Base-by-base conservation (phyloP, 2,113 vertebrate species). In the Carettochelys insculpta region DNA sequence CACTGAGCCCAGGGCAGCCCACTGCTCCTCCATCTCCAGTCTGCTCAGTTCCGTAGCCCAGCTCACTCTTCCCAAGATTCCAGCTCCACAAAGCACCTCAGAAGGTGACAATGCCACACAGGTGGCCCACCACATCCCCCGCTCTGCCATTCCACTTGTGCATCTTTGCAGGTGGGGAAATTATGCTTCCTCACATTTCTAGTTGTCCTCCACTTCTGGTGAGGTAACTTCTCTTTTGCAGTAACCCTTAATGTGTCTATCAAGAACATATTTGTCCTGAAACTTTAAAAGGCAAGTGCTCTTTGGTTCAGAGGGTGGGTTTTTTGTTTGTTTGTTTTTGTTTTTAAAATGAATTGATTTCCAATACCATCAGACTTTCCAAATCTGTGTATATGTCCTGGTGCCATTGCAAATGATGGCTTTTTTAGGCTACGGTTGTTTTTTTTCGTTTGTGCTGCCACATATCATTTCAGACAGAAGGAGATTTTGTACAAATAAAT, bases 221-320 rank as follows among this genome's bases (percentile, higher is more conserved):
- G 58, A 77, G 47, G 25, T 50, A 96, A 81, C 4, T 3, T 77
- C 11, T 87, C 34, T 71, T 86, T 90, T 87, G 43, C 77, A 92
- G 56, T 29, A 86, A 81, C 17, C 61, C 73, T 93, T 41, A 50
- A 58, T 1, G 0, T 20, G 47, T 88, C 85, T 95, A 20, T 88
- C 90, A 96, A 96, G 92, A 90, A 95, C 87, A 82, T 14, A 12
- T 89, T 91, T 95, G 65, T 80, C 92, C 73, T 82, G 47, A 78
- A 91, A 91, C 77, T 82, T 93, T 29, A 85, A 93, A 95, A 94
- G 83, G 7, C 75, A 93, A 94, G 29, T 27, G 34, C 8, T 75
- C 76, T 94, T 89, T 90, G 48, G 41, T 93, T 94, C 51, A 71
- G 10, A 1, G 22, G 1, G 51, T 61, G 11, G 48, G 48, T 11